Evolutionary conservation across 2,888 invertebrate species (phyloP).

Genomic region (Mythimna lalbum): DNA sequence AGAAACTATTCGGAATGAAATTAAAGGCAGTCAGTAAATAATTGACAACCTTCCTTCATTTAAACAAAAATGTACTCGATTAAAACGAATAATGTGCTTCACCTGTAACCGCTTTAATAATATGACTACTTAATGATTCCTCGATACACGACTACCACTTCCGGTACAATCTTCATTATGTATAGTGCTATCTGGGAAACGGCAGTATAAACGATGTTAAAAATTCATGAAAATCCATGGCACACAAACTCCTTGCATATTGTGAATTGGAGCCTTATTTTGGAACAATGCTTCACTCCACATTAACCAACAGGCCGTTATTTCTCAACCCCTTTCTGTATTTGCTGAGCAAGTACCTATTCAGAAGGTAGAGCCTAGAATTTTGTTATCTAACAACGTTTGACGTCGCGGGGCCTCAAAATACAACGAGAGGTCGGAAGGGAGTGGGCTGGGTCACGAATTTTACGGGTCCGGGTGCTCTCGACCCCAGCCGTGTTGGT

Average conservation of each 20-base stretch:
- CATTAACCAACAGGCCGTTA: constrained; percentile 11
- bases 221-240: constrained; percentile 26
- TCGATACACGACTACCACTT: constrained; percentile 47
- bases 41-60: constrained; percentile 25
- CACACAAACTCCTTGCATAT: constrained; percentile 24
- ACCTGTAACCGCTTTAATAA: constrained; percentile 31
- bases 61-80: constrained; percentile 31
- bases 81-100: constrained; percentile 29
- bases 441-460: constrained; percentile 83
- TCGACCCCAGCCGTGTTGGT: constrained; percentile 83
- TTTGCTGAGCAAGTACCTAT: constrained; percentile 37
- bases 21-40: constrained; percentile 27
- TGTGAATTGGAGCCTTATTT: constrained; percentile 29
- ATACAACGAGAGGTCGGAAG: constrained; percentile 73
- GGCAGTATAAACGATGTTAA: constrained; percentile 12
- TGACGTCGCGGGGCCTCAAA: constrained; percentile 70
- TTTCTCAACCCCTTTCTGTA: constrained; percentile 18
- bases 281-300: constrained; percentile 7
- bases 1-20: constrained; percentile 30
- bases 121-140: constrained; percentile 43
- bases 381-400: constrained; percentile 78
- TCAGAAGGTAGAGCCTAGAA: constrained; percentile 68
- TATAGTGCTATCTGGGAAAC: constrained; percentile 34
- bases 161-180: constrained; percentile 34
- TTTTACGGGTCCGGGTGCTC: constrained; percentile 85